Conservation (phyloP, 2,113 vertebrate species). For the Spea multiplicata region DNA sequence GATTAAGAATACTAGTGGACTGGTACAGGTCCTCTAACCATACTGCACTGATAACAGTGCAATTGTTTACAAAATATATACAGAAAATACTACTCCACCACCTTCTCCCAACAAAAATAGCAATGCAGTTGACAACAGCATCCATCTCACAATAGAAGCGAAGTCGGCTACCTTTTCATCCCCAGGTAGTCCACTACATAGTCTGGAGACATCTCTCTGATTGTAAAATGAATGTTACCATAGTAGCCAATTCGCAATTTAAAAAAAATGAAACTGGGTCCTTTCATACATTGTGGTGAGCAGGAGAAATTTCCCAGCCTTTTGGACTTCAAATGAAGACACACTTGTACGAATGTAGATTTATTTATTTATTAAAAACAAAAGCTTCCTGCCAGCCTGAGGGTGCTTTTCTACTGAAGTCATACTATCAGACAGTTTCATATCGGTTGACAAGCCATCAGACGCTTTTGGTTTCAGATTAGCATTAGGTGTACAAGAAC, state of each 20-base stretch:
- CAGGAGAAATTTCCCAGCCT: conserved; percentile 72
- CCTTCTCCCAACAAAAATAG: conserved; percentile 69
- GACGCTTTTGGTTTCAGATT: no score
- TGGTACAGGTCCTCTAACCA: no score
- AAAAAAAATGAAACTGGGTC: conserved; percentile 72
- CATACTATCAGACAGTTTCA: conserved; percentile 46
- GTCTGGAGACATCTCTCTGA: conserved; percentile 99
- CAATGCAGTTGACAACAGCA: conserved; percentile 82
- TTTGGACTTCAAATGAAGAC: conserved; percentile 88
- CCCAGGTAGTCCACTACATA: conserved; percentile 97
- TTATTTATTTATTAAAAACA: conserved; percentile 73
- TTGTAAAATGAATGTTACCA: conserved; percentile 79
- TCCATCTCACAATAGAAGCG: conserved; percentile 89
- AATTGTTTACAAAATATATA: no score
- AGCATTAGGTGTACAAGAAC: no score
- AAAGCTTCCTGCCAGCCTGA: conserved; percentile 84
- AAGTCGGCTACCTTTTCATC: conserved; percentile 87
- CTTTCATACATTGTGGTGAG: conserved; percentile 74
- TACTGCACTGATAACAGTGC: no score
- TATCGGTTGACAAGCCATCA: no score
- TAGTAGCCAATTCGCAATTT: conserved; percentile 78
- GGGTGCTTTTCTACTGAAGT: conserved; percentile 70
- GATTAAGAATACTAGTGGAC: no score
- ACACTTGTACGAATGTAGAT: conserved; percentile 93
- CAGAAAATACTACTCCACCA: conserved; percentile 72